Base-by-base conservation (phyloP, 2,113 vertebrate species). In the Philantomba maxwellii region DNA sequence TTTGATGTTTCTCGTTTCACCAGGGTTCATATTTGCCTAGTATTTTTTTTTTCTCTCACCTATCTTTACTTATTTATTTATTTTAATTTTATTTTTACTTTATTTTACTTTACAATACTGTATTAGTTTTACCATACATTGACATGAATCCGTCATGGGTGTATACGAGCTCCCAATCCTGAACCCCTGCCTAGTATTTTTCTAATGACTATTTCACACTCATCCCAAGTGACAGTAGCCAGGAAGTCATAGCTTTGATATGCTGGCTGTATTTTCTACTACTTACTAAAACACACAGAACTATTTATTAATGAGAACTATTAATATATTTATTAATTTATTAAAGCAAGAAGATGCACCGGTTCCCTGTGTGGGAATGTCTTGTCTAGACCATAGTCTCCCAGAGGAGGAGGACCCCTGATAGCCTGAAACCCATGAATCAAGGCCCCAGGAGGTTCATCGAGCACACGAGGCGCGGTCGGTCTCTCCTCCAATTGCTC, bases 381-480 rank as follows among this genome's bases (percentile, higher is more conserved):
- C n/a, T 7, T 0, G 0, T 75, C 43, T 43, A 47, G 36, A 89
- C 47, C 81, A n/a, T 82, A 78, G 62, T 30, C 53, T 81, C 36
- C 2, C 1, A 26, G 70, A 82, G 43, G 33, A 53, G 23, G 36
- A 55, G 60, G 58, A n/a, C 6, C 16, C 16, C 10, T 39, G 43
- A 49, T 45, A 47, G 33, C 80, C 55, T 53, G 60, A 87, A 92
- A 64, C 58, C 82, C 39, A 28, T 53, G 39, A 53, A 49, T 58
- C 36, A n/a, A 66, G 47, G 43, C 25, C 36, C 14, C 3, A 16
- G n/a, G 43, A 86, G 45, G 5, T 49, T 81, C 30, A 12, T 33
- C 3, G 14, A 62, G n/a, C 11, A 0, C 28, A 60, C 1, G 17
- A 26, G 39, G 47, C 17, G 1, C 0, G 0, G 19, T 73, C 3